These are phyloP conservation scores for Aphaenogaster rudis DNA, from an alignment of 1,140 invertebrate genomes.

Conservation along the genomic window DNA sequence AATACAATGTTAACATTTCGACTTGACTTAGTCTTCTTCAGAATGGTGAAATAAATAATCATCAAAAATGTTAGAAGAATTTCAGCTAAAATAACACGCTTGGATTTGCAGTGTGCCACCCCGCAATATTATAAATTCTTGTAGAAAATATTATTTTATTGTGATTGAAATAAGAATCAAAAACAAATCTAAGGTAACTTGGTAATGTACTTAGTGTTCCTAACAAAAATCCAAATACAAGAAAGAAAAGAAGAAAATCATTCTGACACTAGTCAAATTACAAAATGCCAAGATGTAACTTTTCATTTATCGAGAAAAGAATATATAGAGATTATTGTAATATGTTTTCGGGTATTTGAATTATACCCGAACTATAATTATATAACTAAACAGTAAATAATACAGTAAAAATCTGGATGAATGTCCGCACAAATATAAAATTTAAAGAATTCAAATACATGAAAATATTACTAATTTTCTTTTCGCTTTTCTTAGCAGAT, in stretches of 20 bases:
- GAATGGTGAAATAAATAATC: too few species aligned
- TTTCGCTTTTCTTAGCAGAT: not conserved
- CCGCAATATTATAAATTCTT: not conserved
- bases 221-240: not conserved
- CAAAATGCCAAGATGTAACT: not conserved
- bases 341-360: not conserved
- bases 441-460: not conserved
- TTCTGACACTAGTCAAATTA: not conserved
- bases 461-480: not conserved
- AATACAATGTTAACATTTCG: too few species aligned
- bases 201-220: not conserved
- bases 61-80: too few species aligned
- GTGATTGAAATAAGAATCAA: not conserved
- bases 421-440: not conserved
- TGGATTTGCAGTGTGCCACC: too few species aligned
- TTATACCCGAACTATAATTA: not conserved
- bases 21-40: too few species aligned
- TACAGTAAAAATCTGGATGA: not conserved
- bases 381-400: not conserved
- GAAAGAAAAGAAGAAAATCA: not conserved
- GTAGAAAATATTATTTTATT: slow-evolving; percentile 10
- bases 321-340: not conserved
- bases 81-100: too few species aligned
- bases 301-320: not conserved
- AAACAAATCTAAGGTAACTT: not conserved